phyloP scores from a whole-genome alignment of 2,888 invertebrate species.

The Orchestes rusci region DNA sequence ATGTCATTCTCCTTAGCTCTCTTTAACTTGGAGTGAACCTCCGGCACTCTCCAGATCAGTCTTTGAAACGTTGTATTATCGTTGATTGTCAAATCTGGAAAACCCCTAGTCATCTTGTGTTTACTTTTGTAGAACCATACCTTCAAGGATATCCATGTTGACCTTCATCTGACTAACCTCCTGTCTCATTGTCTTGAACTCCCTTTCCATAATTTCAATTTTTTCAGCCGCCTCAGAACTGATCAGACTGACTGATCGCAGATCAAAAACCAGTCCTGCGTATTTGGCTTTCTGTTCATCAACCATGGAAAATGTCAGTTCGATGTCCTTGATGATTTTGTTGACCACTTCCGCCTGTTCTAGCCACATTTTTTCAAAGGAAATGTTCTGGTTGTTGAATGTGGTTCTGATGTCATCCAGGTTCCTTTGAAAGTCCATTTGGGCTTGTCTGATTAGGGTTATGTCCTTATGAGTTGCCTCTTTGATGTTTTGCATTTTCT shows the following conservation, averaged over 20 bases:
- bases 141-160: constrained; percentile 45
- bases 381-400: constrained; percentile 40
- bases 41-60: constrained; percentile 61
- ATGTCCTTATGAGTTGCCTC: constrained; percentile 33
- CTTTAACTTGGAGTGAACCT: constrained; percentile 57
- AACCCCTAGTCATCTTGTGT: background rate
- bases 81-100: constrained; percentile 11
- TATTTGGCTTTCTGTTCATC: constrained; percentile 46
- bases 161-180: constrained; percentile 45
- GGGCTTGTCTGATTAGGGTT: constrained; percentile 31
- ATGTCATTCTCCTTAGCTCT: constrained; percentile 59
- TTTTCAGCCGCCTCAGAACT: constrained; percentile 49
- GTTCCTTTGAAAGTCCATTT: constrained; percentile 29
- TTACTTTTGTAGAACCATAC: too few relatives aligned
- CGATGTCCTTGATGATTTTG: constrained; percentile 30
- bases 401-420: constrained; percentile 38
- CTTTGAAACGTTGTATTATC: constrained; percentile 22
- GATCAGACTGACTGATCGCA: constrained; percentile 47
- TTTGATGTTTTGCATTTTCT: too few relatives aligned
- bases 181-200: constrained; percentile 40
- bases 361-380: constrained; percentile 40
- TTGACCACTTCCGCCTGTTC: constrained; percentile 39
- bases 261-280: constrained; percentile 42
- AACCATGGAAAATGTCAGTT: constrained; percentile 30
- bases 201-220: constrained; percentile 46